Percentiles rank a stretch among this genome's conserved stretches.
These are phyloP conservation scores for Volucella inflata DNA, from an alignment of 2,888 invertebrate species.

Conservation along the genomic window DNA sequence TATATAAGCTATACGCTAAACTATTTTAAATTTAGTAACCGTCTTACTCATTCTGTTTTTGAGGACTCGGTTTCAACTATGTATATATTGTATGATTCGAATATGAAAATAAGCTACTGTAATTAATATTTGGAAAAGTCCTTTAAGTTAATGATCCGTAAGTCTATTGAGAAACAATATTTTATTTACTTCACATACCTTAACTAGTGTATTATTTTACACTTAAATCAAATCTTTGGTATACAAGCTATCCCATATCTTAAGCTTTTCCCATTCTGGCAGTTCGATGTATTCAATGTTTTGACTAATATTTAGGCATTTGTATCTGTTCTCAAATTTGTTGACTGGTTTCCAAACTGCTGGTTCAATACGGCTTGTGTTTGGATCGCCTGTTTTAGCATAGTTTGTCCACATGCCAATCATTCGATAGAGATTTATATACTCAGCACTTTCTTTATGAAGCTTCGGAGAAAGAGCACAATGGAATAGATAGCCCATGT, in stretches of 20 bases:
- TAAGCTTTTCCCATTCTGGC: conserved; percentile 80
- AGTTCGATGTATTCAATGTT: conserved; percentile 80
- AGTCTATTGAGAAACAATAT: too few relatives aligned
- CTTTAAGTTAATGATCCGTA: too few relatives aligned
- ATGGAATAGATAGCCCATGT: conserved; percentile 81
- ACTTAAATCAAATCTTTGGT: conserved; percentile 35
- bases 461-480: conserved; percentile 78
- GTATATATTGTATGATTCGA: too few relatives aligned
- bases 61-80: too few relatives aligned
- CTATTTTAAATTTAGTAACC: too few relatives aligned
- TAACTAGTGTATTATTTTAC: neutral
- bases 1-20: too few relatives aligned
- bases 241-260: conserved; percentile 81
- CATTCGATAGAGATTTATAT: conserved; percentile 81
- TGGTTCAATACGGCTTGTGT: conserved; percentile 79
- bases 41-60: too few relatives aligned
- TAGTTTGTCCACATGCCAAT: conserved; percentile 81
- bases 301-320: conserved; percentile 82
- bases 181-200: neutral
- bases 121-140: too few relatives aligned
- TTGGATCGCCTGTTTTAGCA: conserved; percentile 81
- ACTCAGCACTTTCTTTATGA: conserved; percentile 80
- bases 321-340: conserved; percentile 78
- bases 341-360: conserved; percentile 80
- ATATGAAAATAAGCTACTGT: too few relatives aligned